Evolutionary conservation across 2,888 invertebrate genomes (phyloP).

Genomic region (Drosophila limbata): DNA sequence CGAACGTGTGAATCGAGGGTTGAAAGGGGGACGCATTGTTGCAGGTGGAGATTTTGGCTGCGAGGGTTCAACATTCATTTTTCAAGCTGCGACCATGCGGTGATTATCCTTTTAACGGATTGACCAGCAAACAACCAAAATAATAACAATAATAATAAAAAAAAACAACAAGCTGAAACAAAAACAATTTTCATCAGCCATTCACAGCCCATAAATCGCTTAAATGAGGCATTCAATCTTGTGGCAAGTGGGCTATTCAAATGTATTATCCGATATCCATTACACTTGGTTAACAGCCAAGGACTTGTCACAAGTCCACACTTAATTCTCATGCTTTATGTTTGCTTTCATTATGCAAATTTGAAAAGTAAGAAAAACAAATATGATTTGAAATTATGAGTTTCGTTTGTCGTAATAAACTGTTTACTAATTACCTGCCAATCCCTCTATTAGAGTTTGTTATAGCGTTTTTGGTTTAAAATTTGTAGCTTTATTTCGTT

Average conservation of each 20-base stretch:
- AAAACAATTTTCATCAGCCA: slow-evolving; percentile 42
- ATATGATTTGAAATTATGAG: not conserved
- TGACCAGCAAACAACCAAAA: slow-evolving; percentile 41
- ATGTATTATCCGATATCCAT: slow-evolving; percentile 22
- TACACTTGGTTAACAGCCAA: not conserved
- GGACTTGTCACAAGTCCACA: slow-evolving; percentile 14
- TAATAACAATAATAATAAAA: slow-evolving; percentile 23
- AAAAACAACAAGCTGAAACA: slow-evolving; percentile 15
- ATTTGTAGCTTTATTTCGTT: not conserved
- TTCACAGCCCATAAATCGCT: slow-evolving; percentile 76
- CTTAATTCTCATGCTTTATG: slow-evolving; percentile 1
- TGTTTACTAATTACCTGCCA: not conserved
- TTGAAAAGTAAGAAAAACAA: not conserved
- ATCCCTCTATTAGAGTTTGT: not conserved
- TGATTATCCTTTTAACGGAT: slow-evolving; percentile 72
- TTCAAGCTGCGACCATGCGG: slow-evolving; percentile 55
- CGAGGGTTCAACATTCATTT: slow-evolving; percentile 76
- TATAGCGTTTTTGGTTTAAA: not conserved
- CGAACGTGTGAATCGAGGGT: slow-evolving; percentile 62
- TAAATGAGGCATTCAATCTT: slow-evolving; percentile 75
- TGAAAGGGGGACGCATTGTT: slow-evolving; percentile 1
- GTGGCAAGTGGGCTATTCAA: slow-evolving; percentile 32
- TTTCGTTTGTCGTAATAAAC: not conserved
- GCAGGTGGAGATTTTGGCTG: slow-evolving; percentile 41
- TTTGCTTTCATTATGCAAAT: slow-evolving; percentile 11